A percentile compares a stretch with the other conserved stretches of the same genome.
These are phyloP conservation scores for Phenganax subtilis DNA, from an alignment of 92 coral and sea anemone genomes.

Conservation along the genomic window DNA sequence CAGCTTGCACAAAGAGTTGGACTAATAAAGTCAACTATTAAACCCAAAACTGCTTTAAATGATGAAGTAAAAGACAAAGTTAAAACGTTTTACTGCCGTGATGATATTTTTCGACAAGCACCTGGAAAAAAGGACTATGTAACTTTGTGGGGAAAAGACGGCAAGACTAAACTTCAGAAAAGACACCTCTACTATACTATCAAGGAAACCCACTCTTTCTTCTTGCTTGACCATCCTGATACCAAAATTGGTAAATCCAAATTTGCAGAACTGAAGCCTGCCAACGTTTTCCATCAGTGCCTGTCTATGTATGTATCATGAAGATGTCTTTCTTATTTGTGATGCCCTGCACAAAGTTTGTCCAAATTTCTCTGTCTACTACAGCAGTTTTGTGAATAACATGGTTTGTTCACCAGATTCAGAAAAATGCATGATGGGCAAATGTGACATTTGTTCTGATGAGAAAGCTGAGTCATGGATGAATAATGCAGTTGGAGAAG, in stretches of 20 bases:
- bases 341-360: conserved; percentile 48
- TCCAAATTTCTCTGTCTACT: conserved; percentile 48
- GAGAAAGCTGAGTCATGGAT: conserved; percentile 19
- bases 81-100: conserved; percentile 36
- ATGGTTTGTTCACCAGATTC: conserved; percentile 42
- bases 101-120: conserved; percentile 51
- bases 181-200: conserved; percentile 47
- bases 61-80: conserved; percentile 45
- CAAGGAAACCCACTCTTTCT: conserved; percentile 54
- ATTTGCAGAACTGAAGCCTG: conserved; percentile 53
- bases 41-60: conserved; percentile 45
- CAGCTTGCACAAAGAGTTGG: conserved; percentile 48
- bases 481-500: conserved; percentile 11
- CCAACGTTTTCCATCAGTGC: conserved; percentile 52
- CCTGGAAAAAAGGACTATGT: conserved; percentile 50
- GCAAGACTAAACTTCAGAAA: conserved; percentile 55
- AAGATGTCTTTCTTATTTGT: conserved; percentile 44
- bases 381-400: conserved; percentile 41
- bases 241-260: conserved; percentile 48
- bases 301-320: conserved; percentile 48
- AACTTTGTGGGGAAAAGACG: conserved; percentile 45
- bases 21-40: conserved; percentile 47
- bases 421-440: conserved; percentile 51
- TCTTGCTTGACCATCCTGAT: conserved; percentile 51
- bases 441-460: conserved; percentile 42